A percentile compares a stretch with the other conserved stretches of the same genome.
Conservation (phyloP, 2,888 invertebrate genomes). For the Synergus laeviventris region DNA sequence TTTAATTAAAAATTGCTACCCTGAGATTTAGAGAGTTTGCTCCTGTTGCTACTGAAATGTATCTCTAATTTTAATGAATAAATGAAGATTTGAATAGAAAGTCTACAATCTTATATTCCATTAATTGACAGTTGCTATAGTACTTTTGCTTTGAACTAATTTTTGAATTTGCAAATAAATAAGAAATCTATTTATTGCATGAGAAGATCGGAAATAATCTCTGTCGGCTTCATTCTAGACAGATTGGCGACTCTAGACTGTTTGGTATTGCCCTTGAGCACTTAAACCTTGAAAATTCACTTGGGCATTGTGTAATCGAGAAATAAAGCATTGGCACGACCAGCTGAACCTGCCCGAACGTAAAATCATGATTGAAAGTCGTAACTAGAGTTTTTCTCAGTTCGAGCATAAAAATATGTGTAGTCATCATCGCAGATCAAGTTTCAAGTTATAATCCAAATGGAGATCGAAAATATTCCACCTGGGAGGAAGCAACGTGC, state of each 20-base stretch:
- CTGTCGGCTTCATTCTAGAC: conserved; percentile 28
- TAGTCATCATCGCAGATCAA: not conserved
- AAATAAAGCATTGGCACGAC: not conserved
- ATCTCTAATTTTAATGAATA: too few species aligned
- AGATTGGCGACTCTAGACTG: conserved; percentile 13
- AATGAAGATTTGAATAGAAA: too few species aligned
- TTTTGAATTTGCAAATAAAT: not conserved
- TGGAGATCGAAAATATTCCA: not conserved
- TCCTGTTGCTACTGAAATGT: too few species aligned
- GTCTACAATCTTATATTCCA: too few species aligned
- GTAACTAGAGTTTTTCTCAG: not conserved
- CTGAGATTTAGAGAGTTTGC: too few species aligned
- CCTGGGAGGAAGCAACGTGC: too few species aligned
- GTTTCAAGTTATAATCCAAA: not conserved
- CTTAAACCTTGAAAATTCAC: conserved; percentile 31
- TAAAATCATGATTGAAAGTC: conserved; percentile 17
- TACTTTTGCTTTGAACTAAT: not conserved
- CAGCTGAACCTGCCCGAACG: conserved; percentile 16
- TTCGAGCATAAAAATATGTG: conserved; percentile 1
- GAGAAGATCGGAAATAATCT: conserved; percentile 8
- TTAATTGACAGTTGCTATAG: too few species aligned
- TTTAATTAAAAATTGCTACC: too few species aligned
- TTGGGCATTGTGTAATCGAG: conserved; percentile 17
- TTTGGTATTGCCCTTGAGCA: conserved; percentile 16
- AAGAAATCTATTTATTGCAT: conserved; percentile 3